A percentile compares a stretch with the other conserved stretches of the same genome.
phyloP scores from a whole-genome alignment of 92 coral and sea anemone species.

The Ricordea florida region DNA sequence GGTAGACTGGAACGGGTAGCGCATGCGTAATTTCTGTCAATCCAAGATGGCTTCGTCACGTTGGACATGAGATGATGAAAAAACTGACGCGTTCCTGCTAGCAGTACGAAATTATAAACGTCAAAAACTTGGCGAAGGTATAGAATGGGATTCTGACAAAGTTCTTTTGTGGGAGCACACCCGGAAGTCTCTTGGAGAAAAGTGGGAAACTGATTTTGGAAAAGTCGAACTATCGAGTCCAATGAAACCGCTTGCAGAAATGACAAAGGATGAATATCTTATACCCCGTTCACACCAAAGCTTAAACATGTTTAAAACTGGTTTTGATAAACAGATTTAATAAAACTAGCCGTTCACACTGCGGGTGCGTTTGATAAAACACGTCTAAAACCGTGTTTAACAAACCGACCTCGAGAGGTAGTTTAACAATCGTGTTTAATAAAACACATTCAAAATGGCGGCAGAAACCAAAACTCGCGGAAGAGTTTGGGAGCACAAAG shows the following conservation, averaged over 20 bases:
- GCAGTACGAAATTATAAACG: constrained; percentile 23
- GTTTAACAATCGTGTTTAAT: no score
- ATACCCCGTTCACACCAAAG: no score
- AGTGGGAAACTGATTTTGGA: constrained; percentile 52
- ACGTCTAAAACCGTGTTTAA: no score
- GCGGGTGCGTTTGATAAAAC: no score
- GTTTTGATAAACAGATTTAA: no score
- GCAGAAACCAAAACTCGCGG: no score
- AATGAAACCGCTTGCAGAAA: constrained; percentile 19
- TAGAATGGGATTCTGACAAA: constrained; percentile 56
- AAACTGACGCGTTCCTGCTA: constrained; percentile 24
- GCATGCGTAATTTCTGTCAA: background rate
- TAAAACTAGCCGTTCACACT: no score
- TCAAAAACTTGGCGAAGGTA: constrained; percentile 39
- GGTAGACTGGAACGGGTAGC: constrained; percentile 22
- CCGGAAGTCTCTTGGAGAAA: constrained; percentile 46
- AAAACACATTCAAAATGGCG: no score
- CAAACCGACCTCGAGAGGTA: no score
- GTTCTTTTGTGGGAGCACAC: constrained; percentile 45
- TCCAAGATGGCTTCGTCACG: constrained; percentile 35
- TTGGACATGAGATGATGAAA: constrained; percentile 51
- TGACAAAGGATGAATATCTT: constrained; percentile 50
- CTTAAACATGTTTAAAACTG: no score
- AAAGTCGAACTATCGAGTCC: constrained; percentile 32
- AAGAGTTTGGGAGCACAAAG: no score